Percentiles rank a stretch among this genome's conserved stretches.
Conservation (phyloP, 2,113 vertebrate genomes). For the Lipotes vexillifer region DNA sequence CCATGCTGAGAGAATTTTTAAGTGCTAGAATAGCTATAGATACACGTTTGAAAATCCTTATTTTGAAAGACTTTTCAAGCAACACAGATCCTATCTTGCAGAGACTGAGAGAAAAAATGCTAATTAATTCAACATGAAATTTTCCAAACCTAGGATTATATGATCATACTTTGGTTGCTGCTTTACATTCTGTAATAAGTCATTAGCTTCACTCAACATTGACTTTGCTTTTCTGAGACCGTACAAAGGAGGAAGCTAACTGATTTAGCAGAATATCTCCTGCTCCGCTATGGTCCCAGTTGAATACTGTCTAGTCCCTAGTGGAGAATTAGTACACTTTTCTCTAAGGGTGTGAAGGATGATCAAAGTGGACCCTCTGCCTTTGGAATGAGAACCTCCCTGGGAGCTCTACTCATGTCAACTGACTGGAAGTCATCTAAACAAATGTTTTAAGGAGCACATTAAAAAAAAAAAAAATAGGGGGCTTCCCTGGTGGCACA, state of each 20-base stretch:
- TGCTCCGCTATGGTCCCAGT: neutral
- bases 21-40: neutral
- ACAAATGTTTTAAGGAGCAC: neutral
- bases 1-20: neutral
- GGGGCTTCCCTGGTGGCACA: too few relatives aligned
- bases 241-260: neutral
- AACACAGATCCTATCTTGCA: neutral
- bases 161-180: neutral
- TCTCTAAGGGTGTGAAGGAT: neutral
- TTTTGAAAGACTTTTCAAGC: neutral
- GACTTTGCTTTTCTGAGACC: neutral
- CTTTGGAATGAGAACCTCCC: neutral
- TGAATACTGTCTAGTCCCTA: neutral
- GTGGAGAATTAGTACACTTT: neutral
- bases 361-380: neutral
- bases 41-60: neutral
- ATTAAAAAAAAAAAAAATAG: neutral
- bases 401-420: neutral
- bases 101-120: neutral
- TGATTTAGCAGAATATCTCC: neutral
- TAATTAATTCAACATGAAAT: neutral
- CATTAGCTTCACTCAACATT: neutral
- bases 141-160: neutral
- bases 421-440: neutral
- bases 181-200: neutral